Percentiles rank a stretch among this genome's conserved stretches.
Conservation (phyloP, 2,797 vertebrate species). For the Muraenolepis orangiensis region DNA sequence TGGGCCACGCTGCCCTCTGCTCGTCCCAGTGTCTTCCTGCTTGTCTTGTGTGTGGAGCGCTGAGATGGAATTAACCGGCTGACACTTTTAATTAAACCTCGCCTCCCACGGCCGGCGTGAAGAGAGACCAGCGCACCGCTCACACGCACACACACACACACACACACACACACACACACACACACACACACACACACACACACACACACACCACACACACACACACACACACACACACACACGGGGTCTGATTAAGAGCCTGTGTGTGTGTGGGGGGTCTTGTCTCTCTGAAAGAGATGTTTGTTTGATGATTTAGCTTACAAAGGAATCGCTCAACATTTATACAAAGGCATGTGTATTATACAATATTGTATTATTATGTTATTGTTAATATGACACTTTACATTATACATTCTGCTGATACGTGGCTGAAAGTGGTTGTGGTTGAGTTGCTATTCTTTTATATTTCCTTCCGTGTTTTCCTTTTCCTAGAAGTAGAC, state of each 20-base stretch:
- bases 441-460: too few relatives aligned
- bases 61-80: conserved; percentile 76
- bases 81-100: conserved; percentile 61
- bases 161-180: neutral
- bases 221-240: neutral
- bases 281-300: too few relatives aligned
- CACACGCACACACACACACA: too few relatives aligned
- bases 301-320: neutral
- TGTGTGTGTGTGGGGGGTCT: neutral
- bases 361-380: too few relatives aligned
- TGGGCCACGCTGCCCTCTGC: conserved; percentile 45
- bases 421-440: neutral
- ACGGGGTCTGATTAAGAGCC: neutral
- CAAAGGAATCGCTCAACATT: neutral
- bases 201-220: too few relatives aligned
- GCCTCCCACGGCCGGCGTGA: conserved; percentile 50
- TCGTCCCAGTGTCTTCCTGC: conserved; percentile 53
- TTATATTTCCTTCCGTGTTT: too few relatives aligned
- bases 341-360: neutral
- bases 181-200: too few relatives aligned
- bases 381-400: neutral
- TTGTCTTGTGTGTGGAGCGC: conserved; percentile 63
- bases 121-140: conserved; percentile 47
- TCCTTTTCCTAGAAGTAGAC: neutral
- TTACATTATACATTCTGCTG: too few relatives aligned